Evolutionary conservation across 1,140 invertebrate genomes (phyloP), one percentile per base, ranked within the genome.

Genomic region (Drosophila kurseongensis): DNA sequence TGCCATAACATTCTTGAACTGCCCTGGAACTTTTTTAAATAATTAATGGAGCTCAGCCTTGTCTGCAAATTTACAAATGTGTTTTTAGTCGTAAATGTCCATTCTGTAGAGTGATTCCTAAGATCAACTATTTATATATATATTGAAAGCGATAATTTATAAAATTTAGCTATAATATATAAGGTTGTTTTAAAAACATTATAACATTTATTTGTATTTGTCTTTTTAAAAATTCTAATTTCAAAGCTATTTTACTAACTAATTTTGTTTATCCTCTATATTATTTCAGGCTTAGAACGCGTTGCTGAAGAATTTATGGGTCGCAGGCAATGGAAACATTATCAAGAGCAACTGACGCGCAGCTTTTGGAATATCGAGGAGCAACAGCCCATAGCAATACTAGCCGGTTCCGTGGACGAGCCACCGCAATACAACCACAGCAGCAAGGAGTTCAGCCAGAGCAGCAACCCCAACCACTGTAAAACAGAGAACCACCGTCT

Each of bases 241-340:
- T 32, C 1, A 7, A 32, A 8, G 5, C 29, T 32, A 9, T 38
- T 23, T n/a, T 2, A 42, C 52, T 1, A 14, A 40, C 32, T 58
- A 57, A 4, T 8, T 41, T 9, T 14, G 6, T 38, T 51, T 65
- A 23, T 18, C 14, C 68, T 52, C 44, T 1, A 38, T 36, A 2
- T n/a, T 5, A 5, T 75, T 74, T 78, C 93, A 98, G 97, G 97
- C 95, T 95, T 98, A 95, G 97, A 98, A 96, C 95, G 97, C 94
- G 96, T 98, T 94, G 97, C 97, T 94, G 97, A 98, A 94, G 97
- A 98, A 95, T 96, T 98, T 94, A 97, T 97, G 96, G 97, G 97
- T 94, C 95, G 96, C 95, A 96, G 96, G 95, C 97, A 95, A 97
- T 97, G 97, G 96, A 97, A 96, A 95, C 95, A 96, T 94, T 97